A percentile compares a stretch with the other conserved stretches of the same genome.
These are phyloP conservation scores for Beroe forskalii DNA, from an alignment of 37 sponge, comb jelly and placozoan species.

Conservation along the genomic window DNA sequence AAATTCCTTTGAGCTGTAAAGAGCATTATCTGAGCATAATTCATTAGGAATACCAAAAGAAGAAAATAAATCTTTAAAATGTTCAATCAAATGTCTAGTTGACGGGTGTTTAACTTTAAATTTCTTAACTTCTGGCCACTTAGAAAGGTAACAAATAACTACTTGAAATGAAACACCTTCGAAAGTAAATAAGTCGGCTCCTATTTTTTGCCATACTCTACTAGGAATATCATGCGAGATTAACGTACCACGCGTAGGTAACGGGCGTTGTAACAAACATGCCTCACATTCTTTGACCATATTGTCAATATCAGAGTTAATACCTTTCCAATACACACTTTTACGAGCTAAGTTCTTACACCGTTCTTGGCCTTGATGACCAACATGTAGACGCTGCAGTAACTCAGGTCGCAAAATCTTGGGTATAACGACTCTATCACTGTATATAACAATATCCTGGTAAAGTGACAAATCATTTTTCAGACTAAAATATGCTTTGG, in stretches of 20 bases:
- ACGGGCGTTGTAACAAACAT: neutral
- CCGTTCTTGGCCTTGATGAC: neutral
- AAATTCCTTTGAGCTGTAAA: neutral
- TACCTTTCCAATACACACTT: neutral
- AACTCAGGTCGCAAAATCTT: neutral
- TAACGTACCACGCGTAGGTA: no score
- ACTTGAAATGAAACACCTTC: neutral
- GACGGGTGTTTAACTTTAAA: neutral
- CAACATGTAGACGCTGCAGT: neutral
- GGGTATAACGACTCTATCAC: neutral
- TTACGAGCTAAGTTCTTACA: slow-evolving; percentile 25
- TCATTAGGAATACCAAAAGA: neutral
- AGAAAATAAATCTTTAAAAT: neutral
- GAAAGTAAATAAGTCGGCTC: neutral
- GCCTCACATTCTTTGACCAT: neutral
- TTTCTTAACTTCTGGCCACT: neutral
- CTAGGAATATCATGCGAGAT: neutral
- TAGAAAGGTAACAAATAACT: neutral
- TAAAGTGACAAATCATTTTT: neutral
- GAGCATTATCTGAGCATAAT: neutral
- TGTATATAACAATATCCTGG: neutral
- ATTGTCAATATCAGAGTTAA: neutral
- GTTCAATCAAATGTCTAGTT: neutral
- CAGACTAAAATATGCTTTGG: neutral
- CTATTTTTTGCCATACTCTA: neutral